Evolutionary conservation across 2,797 vertebrate genomes (phyloP).

Genomic region (Gila robusta): DNA sequence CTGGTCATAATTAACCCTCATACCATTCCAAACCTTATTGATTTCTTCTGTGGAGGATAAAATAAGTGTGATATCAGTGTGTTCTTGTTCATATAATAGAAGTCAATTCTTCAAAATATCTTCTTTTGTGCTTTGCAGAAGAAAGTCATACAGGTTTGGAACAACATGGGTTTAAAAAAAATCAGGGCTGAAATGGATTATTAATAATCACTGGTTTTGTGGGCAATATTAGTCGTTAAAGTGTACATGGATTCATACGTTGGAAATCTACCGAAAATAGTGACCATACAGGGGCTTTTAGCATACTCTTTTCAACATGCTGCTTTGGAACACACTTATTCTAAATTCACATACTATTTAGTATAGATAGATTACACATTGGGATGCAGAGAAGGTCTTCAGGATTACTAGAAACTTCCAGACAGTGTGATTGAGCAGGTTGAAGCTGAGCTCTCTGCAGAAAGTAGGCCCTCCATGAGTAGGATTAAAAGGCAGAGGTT

Average conservation of each 20-base stretch:
- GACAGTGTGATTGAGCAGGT: not conserved
- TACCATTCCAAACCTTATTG: no score
- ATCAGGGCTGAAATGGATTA: not conserved
- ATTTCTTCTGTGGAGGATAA: no score
- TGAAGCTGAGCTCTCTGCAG: not conserved
- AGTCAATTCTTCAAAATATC: not conserved
- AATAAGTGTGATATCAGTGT: no score
- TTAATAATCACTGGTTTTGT: not conserved
- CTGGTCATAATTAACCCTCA: no score
- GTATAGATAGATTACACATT: not conserved
- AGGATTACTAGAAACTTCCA: not conserved
- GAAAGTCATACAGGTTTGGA: not conserved
- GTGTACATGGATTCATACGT: no score
- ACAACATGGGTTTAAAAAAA: not conserved
- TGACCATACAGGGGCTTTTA: not conserved
- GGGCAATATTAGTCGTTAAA: not conserved
- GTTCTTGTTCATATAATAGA: no score
- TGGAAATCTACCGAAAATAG: not conserved
- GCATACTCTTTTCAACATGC: not conserved
- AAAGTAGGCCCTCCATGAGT: not conserved
- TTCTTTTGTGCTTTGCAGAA: not conserved
- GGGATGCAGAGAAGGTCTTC: not conserved
- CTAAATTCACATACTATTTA: not conserved
- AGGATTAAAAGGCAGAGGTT: not conserved
- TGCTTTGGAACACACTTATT: not conserved